Evolutionary conservation across 2,113 vertebrate genomes (phyloP), one percentile per base, ranked within the genome.

Genomic region (Tyrannus savana): DNA sequence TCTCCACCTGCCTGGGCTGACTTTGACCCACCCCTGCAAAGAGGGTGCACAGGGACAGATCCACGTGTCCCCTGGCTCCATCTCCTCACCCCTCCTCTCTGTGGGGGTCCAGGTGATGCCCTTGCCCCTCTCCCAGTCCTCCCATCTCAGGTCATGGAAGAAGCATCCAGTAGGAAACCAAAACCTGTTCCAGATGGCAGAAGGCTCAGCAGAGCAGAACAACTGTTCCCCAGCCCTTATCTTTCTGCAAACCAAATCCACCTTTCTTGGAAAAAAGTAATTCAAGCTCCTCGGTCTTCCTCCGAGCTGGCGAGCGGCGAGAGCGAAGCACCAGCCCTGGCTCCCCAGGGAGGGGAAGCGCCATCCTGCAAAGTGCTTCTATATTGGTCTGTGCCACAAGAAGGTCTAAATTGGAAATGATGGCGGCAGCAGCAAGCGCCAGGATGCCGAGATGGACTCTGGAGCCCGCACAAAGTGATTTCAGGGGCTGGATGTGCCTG

Each of bases 171-270:
- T 56, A 90, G 39, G 89, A 95, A 95, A 81, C 39, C 44, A 74
- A 76, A 95, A 86, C 37, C 80, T 59, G 33, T 86, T 91, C 84
- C 81, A 95, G 93, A 87, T 93, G 84, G 84, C 77, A 82, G 60
- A 95, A 91, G 49, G 66, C 84, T 95, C 74, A 79, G 39, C 56
- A 87, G 84, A 81, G 37, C 59, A 21, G 35, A 81, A 82, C 52
- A 75, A 82, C 62, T 52, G 52, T 84, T 94, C 56, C 60, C 22
- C 37, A 63, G 58, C 56, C 58, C 71, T 89, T 85, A 79, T 79
- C 87, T 87, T 93, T 86, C 85, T 90, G 63, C 71, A 91, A 91
- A 94, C 76, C 88, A 78, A 94, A 92, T 95, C 69, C 84, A 78
- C 66, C 31, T 71, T 91, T 92, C 95, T 85, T 73, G 67, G 81